Base-by-base conservation (phyloP, 1,140 invertebrate species). In the Eciton burchellii region DNA sequence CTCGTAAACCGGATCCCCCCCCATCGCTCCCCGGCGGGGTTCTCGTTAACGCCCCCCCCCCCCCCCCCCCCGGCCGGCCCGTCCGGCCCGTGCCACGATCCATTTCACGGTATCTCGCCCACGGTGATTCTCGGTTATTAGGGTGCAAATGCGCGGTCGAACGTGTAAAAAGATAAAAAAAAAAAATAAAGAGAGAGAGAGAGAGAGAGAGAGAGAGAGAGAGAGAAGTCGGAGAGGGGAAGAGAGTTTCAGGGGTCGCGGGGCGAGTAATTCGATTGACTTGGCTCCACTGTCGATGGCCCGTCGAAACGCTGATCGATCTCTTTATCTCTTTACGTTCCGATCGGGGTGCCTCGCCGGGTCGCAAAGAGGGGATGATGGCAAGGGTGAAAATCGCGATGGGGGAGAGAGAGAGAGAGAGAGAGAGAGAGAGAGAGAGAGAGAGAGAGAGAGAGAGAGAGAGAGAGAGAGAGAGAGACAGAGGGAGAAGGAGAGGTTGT, bases 81-180 rank as follows among this genome's bases (percentile, higher is more conserved):
- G 35, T 35, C 35, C 35, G 35, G 35, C 35, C 6, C 35, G 35
- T 6, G 21, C n/a, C 19, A 26, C 45, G 29, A 52, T 26, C 83
- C 68, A 63, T 88, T 84, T 87, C 83, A 77, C 70, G 74, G 70
- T 76, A 26, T 57, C 65, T 63, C 49, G 70, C 47, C 54, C 43
- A 71, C 54, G 29, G 35, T 45, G 66, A 81, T 74, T 29, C 57
- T 65, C 62, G 41, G 4, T 70, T 60, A 87, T 87, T 76, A 81
- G 81, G 41, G 14, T 29, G 24, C 77, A 26, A 84, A 73, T 56
- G 54, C 9, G 60, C 72, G 54, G 47, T 83, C 52, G 45, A 60
- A 63, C 21, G 70, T 65, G 14, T 56, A 49, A 49, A 47, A 54
- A 57, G n/a, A n/a, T n/a, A 19, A 26, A 45, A 70, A 14, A 41